Percentiles rank a stretch among this genome's conserved stretches.
These are phyloP conservation scores for Philypnodon macrostomus DNA, from an alignment of 2,797 vertebrate genomes.

Conservation along the genomic window DNA sequence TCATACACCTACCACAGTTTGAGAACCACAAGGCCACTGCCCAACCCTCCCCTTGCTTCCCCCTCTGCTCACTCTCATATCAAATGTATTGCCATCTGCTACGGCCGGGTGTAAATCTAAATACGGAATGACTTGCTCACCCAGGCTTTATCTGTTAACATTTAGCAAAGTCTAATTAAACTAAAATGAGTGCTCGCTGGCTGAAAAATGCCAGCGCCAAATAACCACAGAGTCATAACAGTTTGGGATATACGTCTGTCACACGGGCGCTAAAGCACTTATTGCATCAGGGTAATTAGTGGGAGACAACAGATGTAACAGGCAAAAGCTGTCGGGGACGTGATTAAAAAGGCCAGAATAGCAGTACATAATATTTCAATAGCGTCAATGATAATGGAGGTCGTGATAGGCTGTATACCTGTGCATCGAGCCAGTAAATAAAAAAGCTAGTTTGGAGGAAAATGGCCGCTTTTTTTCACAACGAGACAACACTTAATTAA, in stretches of 20 bases:
- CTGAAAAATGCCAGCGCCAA: constrained; percentile 44
- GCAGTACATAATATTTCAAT: constrained; percentile 26
- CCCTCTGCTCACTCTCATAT: constrained; percentile 41
- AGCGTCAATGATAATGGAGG: constrained; percentile 32
- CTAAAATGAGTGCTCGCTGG: constrained; percentile 48
- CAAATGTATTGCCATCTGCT: constrained; percentile 74
- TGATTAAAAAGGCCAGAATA: constrained; percentile 52
- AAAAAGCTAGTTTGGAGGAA: not conserved
- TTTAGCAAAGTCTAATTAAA: constrained; percentile 76
- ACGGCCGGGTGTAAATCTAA: constrained; percentile 64
- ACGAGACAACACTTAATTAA: constrained; percentile 29
- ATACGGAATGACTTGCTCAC: constrained; percentile 58
- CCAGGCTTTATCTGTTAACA: constrained; percentile 71
- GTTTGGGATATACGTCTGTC: constrained; percentile 69
- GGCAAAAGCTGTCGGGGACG: constrained; percentile 39
- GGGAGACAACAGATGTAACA: constrained; percentile 60
- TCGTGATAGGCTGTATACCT: constrained; percentile 17
- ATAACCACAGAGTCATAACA: constrained; percentile 70
- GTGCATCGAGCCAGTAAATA: not conserved
- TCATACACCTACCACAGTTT: no score
- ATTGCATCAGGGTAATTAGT: constrained; percentile 74
- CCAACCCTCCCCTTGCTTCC: constrained; percentile 11
- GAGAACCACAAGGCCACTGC: no score
- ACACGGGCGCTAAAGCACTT: constrained; percentile 61
- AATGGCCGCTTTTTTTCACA: constrained; percentile 21